Conservation (phyloP, 2,888 invertebrate species). For the Cybosia mesomella region DNA sequence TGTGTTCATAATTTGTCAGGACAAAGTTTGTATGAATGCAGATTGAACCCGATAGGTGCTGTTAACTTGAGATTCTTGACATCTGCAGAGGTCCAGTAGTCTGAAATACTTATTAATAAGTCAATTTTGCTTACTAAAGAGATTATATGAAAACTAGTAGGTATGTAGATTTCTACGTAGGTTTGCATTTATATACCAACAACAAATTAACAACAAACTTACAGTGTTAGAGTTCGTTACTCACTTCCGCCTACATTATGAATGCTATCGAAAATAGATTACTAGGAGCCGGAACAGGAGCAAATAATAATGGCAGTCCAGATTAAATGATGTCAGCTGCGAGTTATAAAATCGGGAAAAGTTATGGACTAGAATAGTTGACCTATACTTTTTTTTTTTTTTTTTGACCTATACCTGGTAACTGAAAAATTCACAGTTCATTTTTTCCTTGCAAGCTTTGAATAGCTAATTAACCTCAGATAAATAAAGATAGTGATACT, state of each 20-base stretch:
- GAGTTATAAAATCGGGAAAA: neutral
- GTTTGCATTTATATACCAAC: neutral
- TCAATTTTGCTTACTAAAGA: no score
- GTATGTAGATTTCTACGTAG: neutral
- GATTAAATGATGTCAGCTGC: conserved; percentile 1
- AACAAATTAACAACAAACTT: neutral
- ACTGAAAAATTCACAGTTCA: neutral
- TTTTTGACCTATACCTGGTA: no score
- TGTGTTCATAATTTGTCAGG: no score
- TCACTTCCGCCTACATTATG: neutral
- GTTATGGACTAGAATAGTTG: neutral
- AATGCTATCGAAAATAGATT: conserved; percentile 4
- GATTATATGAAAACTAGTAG: neutral
- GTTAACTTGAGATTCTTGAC: no score
- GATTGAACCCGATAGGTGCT: no score
- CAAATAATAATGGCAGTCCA: conserved; percentile 6
- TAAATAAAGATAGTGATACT: no score
- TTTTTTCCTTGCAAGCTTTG: no score
- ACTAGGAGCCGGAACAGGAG: conserved; percentile 2
- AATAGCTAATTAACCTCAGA: no score
- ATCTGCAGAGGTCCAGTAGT: no score
- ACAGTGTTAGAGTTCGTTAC: neutral
- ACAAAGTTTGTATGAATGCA: no score
- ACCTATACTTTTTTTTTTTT: no score
- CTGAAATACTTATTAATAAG: no score